These are phyloP conservation scores for Sakesphorus luctuosus DNA, from an alignment of 2,113 vertebrate genomes.

Conservation along the genomic window DNA sequence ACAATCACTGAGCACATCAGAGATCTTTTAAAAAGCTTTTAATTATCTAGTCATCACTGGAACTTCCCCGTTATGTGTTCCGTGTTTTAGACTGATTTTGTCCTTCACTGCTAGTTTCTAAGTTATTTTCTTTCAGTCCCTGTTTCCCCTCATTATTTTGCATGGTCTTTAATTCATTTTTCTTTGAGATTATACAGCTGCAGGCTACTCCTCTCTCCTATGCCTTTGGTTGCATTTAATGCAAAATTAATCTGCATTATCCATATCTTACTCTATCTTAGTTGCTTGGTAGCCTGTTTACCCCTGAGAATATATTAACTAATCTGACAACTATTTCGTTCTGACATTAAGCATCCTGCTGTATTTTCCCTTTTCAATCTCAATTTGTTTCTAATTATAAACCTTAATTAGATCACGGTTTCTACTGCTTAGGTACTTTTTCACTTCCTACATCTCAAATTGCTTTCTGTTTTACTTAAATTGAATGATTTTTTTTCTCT, in stretches of 20 bases:
- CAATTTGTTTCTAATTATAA: conserved; percentile 69
- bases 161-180: neutral
- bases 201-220: neutral
- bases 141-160: neutral
- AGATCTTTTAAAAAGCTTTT: neutral
- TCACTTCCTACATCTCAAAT: conserved; percentile 39
- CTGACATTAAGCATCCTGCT: conserved; percentile 40
- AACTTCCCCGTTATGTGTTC: neutral
- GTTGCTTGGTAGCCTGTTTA: neutral
- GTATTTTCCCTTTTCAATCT: conserved; percentile 48
- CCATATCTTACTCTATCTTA: neutral
- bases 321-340: conserved; percentile 45
- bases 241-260: neutral
- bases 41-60: neutral
- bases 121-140: neutral
- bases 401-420: conserved; percentile 60
- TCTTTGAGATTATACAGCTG: neutral
- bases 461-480: conserved; percentile 23
- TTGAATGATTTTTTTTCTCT: neutral
- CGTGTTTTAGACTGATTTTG: neutral
- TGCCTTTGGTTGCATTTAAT: neutral
- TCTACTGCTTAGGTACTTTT: conserved; percentile 51
- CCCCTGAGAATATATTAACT: conserved; percentile 35
- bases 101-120: neutral
- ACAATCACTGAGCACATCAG: neutral